Percentiles rank a stretch among this genome's conserved stretches.
Evolutionary conservation across 2,888 invertebrate species (phyloP).

Genomic region (Ormyrus thymus): DNA sequence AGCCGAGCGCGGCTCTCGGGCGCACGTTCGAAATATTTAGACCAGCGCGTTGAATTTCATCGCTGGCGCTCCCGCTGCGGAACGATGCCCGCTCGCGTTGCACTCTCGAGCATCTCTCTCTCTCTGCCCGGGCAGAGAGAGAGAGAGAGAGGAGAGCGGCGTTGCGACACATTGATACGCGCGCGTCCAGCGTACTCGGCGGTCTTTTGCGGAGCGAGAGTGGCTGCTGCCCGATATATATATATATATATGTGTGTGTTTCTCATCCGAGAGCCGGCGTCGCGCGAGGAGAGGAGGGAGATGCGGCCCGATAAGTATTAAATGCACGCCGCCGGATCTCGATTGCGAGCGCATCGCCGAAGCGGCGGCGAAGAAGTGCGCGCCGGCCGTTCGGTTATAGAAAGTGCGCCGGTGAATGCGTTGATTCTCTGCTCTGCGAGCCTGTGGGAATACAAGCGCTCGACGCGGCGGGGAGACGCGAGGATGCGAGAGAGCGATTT

Average conservation of each 20-base stretch:
- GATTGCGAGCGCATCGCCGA: not conserved
- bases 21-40: too few species aligned
- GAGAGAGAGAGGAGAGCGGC: not conserved
- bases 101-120: not conserved
- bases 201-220: not conserved
- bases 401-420: too few species aligned
- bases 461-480: too few species aligned
- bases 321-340: not conserved
- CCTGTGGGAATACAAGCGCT: too few species aligned
- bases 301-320: conserved; percentile 35
- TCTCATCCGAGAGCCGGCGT: conserved; percentile 9
- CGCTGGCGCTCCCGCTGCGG: too few species aligned
- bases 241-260: not conserved
- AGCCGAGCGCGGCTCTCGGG: too few species aligned
- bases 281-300: conserved; percentile 25
- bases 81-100: too few species aligned
- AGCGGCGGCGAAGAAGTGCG: not conserved
- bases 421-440: too few species aligned
- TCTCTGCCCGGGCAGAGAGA: not conserved
- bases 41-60: too few species aligned
- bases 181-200: conserved; percentile 8
- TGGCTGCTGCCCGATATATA: not conserved
- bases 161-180: conserved; percentile 30
- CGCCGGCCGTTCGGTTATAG: too few species aligned
- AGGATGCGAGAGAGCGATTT: too few species aligned